Conservation (phyloP, 2,797 vertebrate species). For the Enteromius viviparus region DNA sequence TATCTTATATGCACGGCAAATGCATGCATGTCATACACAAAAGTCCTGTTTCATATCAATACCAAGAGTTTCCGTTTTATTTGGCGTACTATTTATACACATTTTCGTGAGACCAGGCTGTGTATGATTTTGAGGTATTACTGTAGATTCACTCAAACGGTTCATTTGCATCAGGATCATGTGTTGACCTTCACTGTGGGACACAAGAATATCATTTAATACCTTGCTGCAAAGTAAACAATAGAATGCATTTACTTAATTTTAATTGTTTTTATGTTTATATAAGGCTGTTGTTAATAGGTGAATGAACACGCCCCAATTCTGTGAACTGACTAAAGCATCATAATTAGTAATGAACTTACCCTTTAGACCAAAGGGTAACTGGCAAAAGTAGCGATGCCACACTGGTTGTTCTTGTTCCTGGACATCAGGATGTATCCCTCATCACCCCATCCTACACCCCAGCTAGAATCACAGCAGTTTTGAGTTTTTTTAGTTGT, state of each 20-base stretch:
- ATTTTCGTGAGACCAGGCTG: too few relatives aligned
- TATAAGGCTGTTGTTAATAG: background rate
- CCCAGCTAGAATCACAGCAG: constrained; percentile 74
- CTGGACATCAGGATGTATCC: constrained; percentile 82
- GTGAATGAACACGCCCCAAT: background rate
- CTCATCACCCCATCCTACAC: constrained; percentile 73
- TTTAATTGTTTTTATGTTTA: background rate
- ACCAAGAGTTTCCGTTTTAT: too few relatives aligned
- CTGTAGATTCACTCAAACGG: background rate
- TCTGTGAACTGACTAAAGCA: background rate
- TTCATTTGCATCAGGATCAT: background rate
- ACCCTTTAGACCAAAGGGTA: constrained; percentile 79
- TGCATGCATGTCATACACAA: too few relatives aligned
- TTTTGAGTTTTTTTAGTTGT: constrained; percentile 25
- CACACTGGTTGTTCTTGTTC: constrained; percentile 82
- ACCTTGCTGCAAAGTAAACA: background rate
- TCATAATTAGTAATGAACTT: constrained; percentile 23
- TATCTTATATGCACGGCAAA: too few relatives aligned
- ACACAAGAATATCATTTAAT: background rate
- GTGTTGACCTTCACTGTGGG: background rate
- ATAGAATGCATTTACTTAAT: background rate
- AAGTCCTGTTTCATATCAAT: too few relatives aligned
- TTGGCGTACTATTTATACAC: too few relatives aligned
- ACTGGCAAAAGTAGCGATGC: constrained; percentile 76
- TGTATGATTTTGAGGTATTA: constrained; percentile 5